Base-by-base conservation (phyloP, 2,888 invertebrate genomes). In the Xestoiulus laeticollis region DNA sequence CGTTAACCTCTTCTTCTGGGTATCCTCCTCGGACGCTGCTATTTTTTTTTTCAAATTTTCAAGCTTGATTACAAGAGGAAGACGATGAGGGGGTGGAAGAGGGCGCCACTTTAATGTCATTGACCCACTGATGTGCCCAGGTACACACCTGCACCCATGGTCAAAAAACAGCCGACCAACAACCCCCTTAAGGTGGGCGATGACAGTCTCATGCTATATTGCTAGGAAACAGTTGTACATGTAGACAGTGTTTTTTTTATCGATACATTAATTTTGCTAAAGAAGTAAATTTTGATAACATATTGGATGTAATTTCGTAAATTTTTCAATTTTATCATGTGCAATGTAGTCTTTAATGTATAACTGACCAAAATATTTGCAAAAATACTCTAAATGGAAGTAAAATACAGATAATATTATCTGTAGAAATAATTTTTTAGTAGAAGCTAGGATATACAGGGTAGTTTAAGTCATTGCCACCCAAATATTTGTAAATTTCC, bases 41-140 rank as follows among this genome's bases (percentile, higher is more conserved):
- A n/a, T n/a, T 78, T 78, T 78, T 68, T 68, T 48, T 16, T 16
- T 3, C 16, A 48, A 22, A 22, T 68, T 68, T 78, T 78, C 78
- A 78, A 78, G 78, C 78, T 78, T 78, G 78, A 78, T 78, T 78
- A 78, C 78, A 30, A 78, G 78, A 78, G 78, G 78, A 78, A 78
- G 78, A 78, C 78, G 26, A 16, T 78, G 78, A 78, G 78, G 78
- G 78, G 78, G 78, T 30, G 78, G 78, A 32, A 78, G 78, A 26
- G 78, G 78, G 78, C 78, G 78, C 78, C 78, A 78, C 78, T 78
- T 78, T 78, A 78, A 78, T 78, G 78, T 78, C 78, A 78, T 78
- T 78, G 78, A 78, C 78, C 78, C 78, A 78, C 78, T 78, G 78
- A 78, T 78, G 78, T 30, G 30, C 78, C 30, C 78, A 14, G 26